These are phyloP conservation scores for Pomatostomus ruficeps DNA, from an alignment of 2,113 vertebrate genomes.

Conservation along the genomic window DNA sequence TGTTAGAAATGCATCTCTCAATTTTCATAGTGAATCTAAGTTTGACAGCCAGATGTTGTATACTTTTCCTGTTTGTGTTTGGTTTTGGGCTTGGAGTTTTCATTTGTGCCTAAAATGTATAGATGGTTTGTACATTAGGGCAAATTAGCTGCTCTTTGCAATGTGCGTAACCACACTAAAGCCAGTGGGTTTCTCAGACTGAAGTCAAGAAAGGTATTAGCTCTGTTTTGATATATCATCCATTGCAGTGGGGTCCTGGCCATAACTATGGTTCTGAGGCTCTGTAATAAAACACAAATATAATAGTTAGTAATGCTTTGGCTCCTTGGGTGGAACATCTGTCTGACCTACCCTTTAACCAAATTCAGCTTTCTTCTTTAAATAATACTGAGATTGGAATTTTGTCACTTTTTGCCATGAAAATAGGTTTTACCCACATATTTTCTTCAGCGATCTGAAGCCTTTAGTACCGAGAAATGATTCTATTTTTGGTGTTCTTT, in stretches of 20 bases:
- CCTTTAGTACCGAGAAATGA: background rate
- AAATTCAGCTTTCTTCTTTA: background rate
- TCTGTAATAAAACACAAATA: constrained; percentile 11
- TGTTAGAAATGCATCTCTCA: background rate
- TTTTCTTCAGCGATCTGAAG: background rate
- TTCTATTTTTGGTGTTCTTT: background rate
- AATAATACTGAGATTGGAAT: background rate
- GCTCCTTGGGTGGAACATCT: constrained; percentile 37
- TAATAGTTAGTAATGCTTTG: constrained; percentile 47
- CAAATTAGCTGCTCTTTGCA: background rate
- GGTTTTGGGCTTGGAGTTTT: background rate
- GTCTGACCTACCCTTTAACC: background rate
- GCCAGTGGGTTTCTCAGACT: background rate
- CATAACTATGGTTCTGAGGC: background rate
- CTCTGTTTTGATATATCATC: background rate
- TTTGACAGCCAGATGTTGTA: background rate
- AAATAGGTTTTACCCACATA: background rate
- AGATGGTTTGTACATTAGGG: background rate
- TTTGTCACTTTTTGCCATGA: background rate
- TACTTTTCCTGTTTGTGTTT: background rate
- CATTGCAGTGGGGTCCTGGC: background rate
- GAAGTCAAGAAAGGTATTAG: background rate
- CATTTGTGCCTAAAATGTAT: background rate
- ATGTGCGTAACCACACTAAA: background rate
- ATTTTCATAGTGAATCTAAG: background rate